Base-by-base conservation (phyloP, 2,797 vertebrate species). In the Gymnopithys bicolor region DNA sequence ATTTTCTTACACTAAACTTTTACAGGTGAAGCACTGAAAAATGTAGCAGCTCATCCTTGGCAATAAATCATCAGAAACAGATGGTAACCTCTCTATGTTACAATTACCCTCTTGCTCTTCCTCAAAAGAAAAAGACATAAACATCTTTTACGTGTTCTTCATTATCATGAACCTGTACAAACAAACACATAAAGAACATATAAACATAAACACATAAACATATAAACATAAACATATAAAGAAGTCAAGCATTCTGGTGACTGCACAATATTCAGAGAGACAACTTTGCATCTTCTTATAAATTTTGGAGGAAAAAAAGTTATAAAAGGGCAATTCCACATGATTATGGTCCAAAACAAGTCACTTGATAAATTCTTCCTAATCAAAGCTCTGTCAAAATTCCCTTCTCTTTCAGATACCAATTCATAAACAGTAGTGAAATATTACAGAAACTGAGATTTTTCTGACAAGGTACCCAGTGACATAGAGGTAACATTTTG, bases 51-150 rank as follows among this genome's bases (percentile, higher is more conserved):
- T 60, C 9, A 28, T 27, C 6, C 32, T 63, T 28, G 48, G 22
- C 55, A 88, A 88, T 16, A 73, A 75, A 37, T 49, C 13, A 59
- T 22, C 43, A 70, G 69, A 93, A 63, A 0, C 32, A 66, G 23
- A 73, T 0, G 1, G 48, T 6, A 76, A 62, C 3, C 8, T 75
- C 63, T 53, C 25, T 9, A 27, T 1, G 0, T 55, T 59, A 82
- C 7, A 73, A 37, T 13, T 49, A 48, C 19, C 16, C 28, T 67
- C 84, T 43, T 76, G n/a, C 24, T 58, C 48, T 32, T 82, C 53
- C 35, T 58, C 55, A 3, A 43, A 69, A 55, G 41, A 68, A 22
- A 13, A 10, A 51, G 21, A 45, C 58, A 15, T 14, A 46, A 85
- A 75, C 73, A 78, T 32, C 28, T 45, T 13, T 58, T 32, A 46